Conservation (phyloP, 2,797 vertebrate species). For the Acanthornis magna region DNA sequence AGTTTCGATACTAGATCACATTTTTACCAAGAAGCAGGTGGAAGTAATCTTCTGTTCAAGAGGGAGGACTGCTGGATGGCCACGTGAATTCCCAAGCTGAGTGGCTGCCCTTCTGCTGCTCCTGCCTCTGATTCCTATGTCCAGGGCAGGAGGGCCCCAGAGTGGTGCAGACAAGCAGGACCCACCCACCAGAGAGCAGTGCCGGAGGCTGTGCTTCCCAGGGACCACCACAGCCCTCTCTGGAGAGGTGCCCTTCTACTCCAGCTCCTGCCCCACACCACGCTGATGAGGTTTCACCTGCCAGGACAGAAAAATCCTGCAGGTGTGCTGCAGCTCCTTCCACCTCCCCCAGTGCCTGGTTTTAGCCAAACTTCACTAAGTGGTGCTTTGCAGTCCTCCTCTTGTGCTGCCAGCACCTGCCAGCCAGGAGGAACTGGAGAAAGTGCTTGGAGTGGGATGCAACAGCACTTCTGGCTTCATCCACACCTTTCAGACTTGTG, state of each 20-base stretch:
- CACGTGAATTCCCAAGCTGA: background rate
- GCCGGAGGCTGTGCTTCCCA: fast-evolving
- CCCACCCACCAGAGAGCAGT: background rate
- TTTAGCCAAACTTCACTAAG: background rate
- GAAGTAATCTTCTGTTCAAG: background rate
- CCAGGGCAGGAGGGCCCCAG: background rate
- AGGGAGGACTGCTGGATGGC: background rate
- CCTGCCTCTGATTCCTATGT: background rate
- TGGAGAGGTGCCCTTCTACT: background rate
- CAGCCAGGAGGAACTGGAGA: background rate
- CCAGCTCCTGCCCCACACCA: background rate
- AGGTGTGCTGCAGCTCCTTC: background rate
- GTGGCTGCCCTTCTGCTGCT: background rate
- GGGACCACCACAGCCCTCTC: background rate
- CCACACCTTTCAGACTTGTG: background rate
- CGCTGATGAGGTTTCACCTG: background rate
- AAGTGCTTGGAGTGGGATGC: background rate
- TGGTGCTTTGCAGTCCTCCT: background rate
- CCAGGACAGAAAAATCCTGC: background rate
- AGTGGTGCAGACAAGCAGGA: background rate
- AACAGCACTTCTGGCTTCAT: background rate
- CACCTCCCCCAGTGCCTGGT: fast-evolving
- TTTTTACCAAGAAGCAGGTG: background rate
- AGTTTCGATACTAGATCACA: background rate
- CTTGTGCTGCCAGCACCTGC: background rate